A percentile compares a stretch with the other conserved stretches of the same genome.
phyloP scores from a whole-genome alignment of 2,888 invertebrate species.

The Panorpa germanica region DNA sequence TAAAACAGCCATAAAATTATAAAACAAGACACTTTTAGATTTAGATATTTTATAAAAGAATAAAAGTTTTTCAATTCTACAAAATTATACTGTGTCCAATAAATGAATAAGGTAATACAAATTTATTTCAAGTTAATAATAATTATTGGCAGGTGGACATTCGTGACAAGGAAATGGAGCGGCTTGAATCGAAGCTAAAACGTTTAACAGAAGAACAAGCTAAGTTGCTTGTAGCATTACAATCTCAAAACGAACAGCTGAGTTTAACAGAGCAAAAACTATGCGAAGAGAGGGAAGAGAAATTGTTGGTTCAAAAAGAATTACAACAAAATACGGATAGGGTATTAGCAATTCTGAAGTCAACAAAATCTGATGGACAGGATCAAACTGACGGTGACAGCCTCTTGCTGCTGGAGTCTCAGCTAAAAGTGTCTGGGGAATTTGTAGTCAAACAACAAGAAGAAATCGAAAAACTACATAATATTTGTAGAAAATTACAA shows the following conservation, averaged over 20 bases:
- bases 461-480: conserved; percentile 52
- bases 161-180: conserved; percentile 40
- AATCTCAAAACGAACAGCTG: conserved; percentile 24
- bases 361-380: conserved; percentile 19
- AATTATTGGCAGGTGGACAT: conserved; percentile 25
- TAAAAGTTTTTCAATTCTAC: no score
- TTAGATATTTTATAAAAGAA: no score
- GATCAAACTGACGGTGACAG: conserved; percentile 46
- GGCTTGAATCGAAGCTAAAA: conserved; percentile 35
- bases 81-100: no score
- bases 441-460: conserved; percentile 55
- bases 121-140: background rate
- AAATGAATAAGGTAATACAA: background rate
- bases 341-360: conserved; percentile 38
- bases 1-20: no score
- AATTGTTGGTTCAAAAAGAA: conserved; percentile 54
- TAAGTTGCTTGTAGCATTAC: conserved; percentile 31
- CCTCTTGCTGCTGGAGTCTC: conserved; percentile 53
- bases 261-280: conserved; percentile 36
- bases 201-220: conserved; percentile 38
- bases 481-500: conserved; percentile 49
- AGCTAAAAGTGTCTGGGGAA: conserved; percentile 54
- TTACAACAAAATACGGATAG: conserved; percentile 54
- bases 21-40: no score
- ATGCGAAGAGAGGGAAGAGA: conserved; percentile 49